Conservation (phyloP, 2,888 invertebrate genomes). For the Blera fallax region DNA sequence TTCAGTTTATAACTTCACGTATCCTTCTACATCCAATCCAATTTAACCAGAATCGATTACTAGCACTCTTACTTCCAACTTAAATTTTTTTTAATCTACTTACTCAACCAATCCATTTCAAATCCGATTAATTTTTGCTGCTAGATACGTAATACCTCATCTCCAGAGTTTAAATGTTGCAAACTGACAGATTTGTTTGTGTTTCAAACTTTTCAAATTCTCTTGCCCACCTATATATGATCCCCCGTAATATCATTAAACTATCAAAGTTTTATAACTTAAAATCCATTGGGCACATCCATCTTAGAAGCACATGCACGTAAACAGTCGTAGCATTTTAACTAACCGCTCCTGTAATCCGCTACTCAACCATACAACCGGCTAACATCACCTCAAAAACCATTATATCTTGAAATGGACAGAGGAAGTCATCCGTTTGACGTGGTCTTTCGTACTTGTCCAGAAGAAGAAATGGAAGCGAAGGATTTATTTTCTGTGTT, state of each 20-base stretch:
- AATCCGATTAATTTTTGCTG: background rate
- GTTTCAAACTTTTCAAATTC: conserved; percentile 2
- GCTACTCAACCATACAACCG: background rate
- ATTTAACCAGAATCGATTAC: no score
- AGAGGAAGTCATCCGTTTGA: conserved; percentile 9
- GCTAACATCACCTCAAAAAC: background rate
- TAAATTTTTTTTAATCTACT: background rate
- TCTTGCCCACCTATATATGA: background rate
- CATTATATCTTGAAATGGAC: background rate
- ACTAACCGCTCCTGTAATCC: background rate
- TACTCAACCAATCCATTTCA: background rate
- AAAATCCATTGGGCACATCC: conserved; percentile 14
- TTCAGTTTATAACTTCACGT: no score
- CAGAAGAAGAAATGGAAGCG: background rate
- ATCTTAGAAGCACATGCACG: background rate
- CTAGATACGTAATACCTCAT: background rate
- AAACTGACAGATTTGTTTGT: background rate
- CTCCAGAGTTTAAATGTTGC: background rate
- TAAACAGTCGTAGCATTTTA: background rate
- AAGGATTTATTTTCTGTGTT: background rate
- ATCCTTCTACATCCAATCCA: no score
- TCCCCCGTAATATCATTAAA: conserved; percentile 10
- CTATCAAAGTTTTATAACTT: conserved; percentile 27
- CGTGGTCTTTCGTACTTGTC: background rate
- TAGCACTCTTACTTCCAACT: no score